Evolutionary conservation across 2,797 vertebrate species (phyloP).

Genomic region (Nyctibius grandis): DNA sequence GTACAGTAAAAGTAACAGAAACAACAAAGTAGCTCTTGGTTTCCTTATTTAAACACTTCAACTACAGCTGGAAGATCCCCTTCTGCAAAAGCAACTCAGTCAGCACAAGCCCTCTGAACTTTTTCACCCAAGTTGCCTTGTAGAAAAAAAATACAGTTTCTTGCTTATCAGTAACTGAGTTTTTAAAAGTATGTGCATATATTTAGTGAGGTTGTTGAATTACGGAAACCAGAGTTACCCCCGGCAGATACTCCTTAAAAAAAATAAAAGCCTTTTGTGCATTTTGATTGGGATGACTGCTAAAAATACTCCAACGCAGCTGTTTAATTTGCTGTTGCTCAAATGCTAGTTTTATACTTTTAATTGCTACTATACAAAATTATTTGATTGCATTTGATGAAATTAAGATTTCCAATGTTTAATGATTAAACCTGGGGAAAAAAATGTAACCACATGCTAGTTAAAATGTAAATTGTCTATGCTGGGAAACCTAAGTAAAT

Average conservation of each 20-base stretch:
- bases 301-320: constrained; percentile 69
- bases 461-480: constrained; percentile 68
- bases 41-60: constrained; percentile 72
- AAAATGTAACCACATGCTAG: constrained; percentile 55
- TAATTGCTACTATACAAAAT: constrained; percentile 71
- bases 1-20: constrained; percentile 58
- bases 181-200: neutral
- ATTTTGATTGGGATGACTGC: constrained; percentile 66
- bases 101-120: constrained; percentile 45
- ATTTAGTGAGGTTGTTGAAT: constrained; percentile 37
- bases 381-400: constrained; percentile 74
- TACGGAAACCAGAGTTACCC: constrained; percentile 37
- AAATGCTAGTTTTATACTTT: constrained; percentile 64
- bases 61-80: constrained; percentile 59
- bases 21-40: constrained; percentile 61
- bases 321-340: constrained; percentile 66
- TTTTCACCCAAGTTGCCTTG: constrained; percentile 26
- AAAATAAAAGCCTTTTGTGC: constrained; percentile 63
- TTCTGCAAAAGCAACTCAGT: constrained; percentile 70
- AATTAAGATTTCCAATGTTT: constrained; percentile 73
- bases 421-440: constrained; percentile 68
- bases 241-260: neutral
- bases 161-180: constrained; percentile 4
- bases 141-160: constrained; percentile 13
- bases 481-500: constrained; percentile 42